Base-by-base conservation (phyloP, 2,113 vertebrate species). In the Aegotheles bennettii region DNA sequence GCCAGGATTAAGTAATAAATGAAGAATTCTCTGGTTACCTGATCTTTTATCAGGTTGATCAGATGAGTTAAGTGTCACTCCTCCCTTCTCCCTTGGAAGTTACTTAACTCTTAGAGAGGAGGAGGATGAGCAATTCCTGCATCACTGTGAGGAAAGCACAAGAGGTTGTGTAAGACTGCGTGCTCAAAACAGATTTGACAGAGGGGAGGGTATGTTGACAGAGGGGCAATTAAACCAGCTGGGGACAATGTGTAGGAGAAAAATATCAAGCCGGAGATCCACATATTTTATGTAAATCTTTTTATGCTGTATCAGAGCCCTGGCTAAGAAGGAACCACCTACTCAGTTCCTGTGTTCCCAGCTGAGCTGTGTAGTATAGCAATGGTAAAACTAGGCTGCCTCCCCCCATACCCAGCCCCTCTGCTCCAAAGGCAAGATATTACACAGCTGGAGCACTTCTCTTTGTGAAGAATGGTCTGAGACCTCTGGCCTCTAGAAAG, bases 161-260 rank as follows among this genome's bases (percentile, higher is more conserved):
- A 40, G 82, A 61, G 75, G 21, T 5, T 74, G 85, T 84, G 92
- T 96, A 29, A 92, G 93, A 93, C 92, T 86, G 64, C 11, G 20
- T 40, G 83, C 83, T 95, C 83, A 84, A 54, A 89, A 16, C 67
- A 77, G 90, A 93, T 85, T 83, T 88, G 87, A 96, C 64, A 83
- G 93, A 95, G 92, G 73, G 90, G 79, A 93, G 59, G 79, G 71
- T 75, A 64, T 96, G 68, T 84, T 90, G 73, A 77, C 78, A 89
- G 78, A 83, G 68, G 71, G 51, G 43, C 87, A 86, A 85, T 95
- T 93, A 96, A 96, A 86, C 18, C 60, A 54, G 35, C 3, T 90
- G 78, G 73, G 90, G 79, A 86, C 64, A 84, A 70, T 33, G 94
- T 92, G 96, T 94, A 92, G 92, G 93, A 95, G 94, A 96, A 90